These are phyloP conservation scores for Alca torda DNA, from an alignment of 2,797 vertebrate genomes.

Conservation along the genomic window DNA sequence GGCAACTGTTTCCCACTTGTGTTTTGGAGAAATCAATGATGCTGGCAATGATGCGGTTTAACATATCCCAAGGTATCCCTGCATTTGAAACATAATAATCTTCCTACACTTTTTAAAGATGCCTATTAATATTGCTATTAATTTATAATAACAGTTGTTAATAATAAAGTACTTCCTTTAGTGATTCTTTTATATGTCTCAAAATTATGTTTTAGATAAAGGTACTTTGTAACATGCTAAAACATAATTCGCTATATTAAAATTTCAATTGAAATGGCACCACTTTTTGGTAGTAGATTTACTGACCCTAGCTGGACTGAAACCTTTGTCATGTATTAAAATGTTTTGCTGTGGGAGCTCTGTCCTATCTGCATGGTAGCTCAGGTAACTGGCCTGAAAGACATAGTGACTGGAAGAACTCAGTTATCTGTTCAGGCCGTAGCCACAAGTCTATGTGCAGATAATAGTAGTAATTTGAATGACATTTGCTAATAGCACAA, in stretches of 20 bases:
- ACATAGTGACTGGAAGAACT: neutral
- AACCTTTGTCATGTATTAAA: neutral
- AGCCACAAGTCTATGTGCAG: neutral
- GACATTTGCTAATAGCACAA: neutral
- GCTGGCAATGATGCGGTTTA: neutral
- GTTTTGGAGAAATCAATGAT: neutral
- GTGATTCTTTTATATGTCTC: neutral
- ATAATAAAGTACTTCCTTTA: neutral
- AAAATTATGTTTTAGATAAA: neutral
- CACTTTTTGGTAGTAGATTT: neutral
- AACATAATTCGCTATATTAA: neutral
- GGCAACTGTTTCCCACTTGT: neutral
- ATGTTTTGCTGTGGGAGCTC: neutral
- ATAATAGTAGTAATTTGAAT: neutral
- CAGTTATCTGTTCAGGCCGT: neutral
- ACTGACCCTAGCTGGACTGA: neutral
- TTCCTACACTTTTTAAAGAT: neutral
- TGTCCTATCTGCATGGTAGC: neutral
- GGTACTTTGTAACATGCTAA: neutral
- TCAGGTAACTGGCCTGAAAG: neutral
- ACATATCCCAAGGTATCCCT: neutral
- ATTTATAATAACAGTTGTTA: neutral
- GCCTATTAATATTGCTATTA: accelerated
- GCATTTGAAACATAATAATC: neutral
- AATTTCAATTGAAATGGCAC: neutral